Evolutionary conservation across 2,113 vertebrate species (phyloP).

Genomic region (Gnathonemus echidnorhynchus): DNA sequence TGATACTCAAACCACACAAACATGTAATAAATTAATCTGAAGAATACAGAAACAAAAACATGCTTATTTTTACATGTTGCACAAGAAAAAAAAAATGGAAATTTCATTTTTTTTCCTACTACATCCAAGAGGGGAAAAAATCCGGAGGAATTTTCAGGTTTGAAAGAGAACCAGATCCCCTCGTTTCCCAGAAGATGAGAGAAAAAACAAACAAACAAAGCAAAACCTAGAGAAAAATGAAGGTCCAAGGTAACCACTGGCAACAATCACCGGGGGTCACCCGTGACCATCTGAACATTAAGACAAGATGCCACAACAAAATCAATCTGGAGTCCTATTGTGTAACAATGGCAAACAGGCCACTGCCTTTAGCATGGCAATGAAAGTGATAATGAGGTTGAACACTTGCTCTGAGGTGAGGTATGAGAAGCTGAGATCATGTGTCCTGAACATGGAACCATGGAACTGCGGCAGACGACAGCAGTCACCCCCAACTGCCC

Average conservation of each 20-base stretch:
- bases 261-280: background rate
- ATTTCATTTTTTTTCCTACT: constrained; percentile 46
- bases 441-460: background rate
- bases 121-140: constrained; percentile 63
- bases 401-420: background rate
- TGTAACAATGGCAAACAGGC: constrained; percentile 1
- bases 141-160: constrained; percentile 51
- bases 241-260: background rate
- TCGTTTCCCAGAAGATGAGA: background rate
- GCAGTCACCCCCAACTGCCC: background rate
- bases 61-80: constrained; percentile 51
- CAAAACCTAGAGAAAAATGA: background rate
- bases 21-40: constrained; percentile 65
- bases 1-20: constrained; percentile 61
- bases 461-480: background rate
- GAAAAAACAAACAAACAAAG: background rate
- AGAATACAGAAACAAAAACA: constrained; percentile 46
- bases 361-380: background rate
- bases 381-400: background rate
- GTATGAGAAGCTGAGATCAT: background rate
- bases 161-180: constrained; percentile 19
- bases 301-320: background rate
- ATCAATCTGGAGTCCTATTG: background rate
- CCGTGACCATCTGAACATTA: background rate
- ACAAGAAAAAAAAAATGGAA: constrained; percentile 47